Evolutionary conservation across 2,113 vertebrate genomes (phyloP).

Genomic region (Trematomus loennbergii): DNA sequence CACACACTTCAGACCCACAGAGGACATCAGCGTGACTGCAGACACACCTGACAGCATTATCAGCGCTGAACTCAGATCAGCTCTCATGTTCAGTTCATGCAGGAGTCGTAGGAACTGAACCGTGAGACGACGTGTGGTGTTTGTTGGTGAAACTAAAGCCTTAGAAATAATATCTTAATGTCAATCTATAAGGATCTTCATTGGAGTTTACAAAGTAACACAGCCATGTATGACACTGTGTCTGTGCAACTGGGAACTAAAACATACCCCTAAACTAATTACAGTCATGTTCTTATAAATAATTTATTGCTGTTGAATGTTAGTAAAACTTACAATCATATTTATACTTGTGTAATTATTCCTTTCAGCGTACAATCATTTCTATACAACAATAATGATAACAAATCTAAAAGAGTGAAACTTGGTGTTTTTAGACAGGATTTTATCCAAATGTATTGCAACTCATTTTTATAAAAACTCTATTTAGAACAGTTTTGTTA

Average conservation of each 20-base stretch:
- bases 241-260: not conserved
- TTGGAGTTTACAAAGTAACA: not conserved
- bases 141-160: slow-evolving; percentile 14
- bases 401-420: not conserved
- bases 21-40: not conserved
- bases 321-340: not conserved
- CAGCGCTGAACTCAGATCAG: slow-evolving; percentile 31
- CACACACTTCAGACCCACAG: not conserved
- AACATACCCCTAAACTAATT: not conserved
- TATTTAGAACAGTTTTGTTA: no score
- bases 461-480: no score
- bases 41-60: slow-evolving; percentile 6
- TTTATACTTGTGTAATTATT: not conserved
- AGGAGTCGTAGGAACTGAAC: slow-evolving; percentile 10
- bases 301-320: not conserved
- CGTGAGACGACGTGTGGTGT: not conserved
- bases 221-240: not conserved
- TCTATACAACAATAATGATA: no score
- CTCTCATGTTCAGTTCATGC: not conserved
- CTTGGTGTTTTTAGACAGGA: not conserved
- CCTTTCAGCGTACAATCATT: no score
- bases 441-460: no score
- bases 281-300: not conserved
- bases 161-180: not conserved
- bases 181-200: not conserved